These are phyloP conservation scores for Bombyx mori DNA, from an alignment of 1,140 invertebrate species.

Conservation along the genomic window DNA sequence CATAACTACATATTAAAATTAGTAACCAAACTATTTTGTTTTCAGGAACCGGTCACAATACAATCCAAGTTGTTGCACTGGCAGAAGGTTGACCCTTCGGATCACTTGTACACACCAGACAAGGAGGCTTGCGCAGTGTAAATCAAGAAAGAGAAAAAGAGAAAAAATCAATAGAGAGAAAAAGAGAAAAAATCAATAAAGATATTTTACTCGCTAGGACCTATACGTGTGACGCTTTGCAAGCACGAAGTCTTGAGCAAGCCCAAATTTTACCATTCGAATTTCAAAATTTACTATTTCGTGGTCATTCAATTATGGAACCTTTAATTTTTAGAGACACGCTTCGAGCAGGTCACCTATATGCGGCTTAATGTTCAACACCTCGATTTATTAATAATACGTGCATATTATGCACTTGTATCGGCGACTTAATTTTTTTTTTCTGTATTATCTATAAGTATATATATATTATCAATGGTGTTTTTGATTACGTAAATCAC, in stretches of 20 bases:
- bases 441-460: too few relatives aligned
- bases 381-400: too few relatives aligned
- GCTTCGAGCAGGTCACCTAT: too few relatives aligned
- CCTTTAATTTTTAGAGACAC: too few relatives aligned
- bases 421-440: too few relatives aligned
- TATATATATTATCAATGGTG: too few relatives aligned
- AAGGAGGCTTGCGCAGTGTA: slow-evolving; percentile 26
- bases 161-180: slow-evolving; percentile 4
- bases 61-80: slow-evolving; percentile 56
- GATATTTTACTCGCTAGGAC: slow-evolving; percentile 12
- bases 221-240: slow-evolving; percentile 6
- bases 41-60: slow-evolving; percentile 57
- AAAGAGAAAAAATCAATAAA: not conserved
- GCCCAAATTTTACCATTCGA: too few relatives aligned
- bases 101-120: slow-evolving; percentile 52
- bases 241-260: not conserved
- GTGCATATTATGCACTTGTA: too few relatives aligned
- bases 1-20: not conserved
- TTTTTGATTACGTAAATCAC: too few relatives aligned
- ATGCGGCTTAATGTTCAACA: too few relatives aligned
- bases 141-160: slow-evolving; percentile 1
- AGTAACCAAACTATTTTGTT: slow-evolving; percentile 19
- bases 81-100: slow-evolving; percentile 56
- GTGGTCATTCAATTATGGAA: too few relatives aligned
- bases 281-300: too few relatives aligned